Conservation (phyloP, 1,140 invertebrate species). For the Lutraria rhynchaena region DNA sequence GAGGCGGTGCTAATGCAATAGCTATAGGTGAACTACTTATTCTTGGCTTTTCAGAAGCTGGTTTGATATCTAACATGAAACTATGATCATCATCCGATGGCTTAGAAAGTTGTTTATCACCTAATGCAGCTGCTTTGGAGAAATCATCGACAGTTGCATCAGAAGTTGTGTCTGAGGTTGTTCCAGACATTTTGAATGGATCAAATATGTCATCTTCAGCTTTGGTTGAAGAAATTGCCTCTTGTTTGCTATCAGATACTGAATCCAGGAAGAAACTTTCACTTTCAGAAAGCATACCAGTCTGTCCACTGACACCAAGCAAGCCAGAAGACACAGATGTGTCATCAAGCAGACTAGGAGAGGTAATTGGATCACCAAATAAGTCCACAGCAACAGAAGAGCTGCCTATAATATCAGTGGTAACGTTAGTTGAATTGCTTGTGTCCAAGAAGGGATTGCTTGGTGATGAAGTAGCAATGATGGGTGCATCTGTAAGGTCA, state of each 20-base stretch:
- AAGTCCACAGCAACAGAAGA: no score
- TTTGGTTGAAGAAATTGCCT: not conserved
- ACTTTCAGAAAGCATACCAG: slow-evolving; percentile 39
- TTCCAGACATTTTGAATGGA: slow-evolving; percentile 48
- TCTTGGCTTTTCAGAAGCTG: slow-evolving; percentile 53
- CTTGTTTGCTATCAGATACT: slow-evolving; percentile 32
- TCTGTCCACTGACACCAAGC: slow-evolving; percentile 6
- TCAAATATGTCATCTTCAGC: slow-evolving; percentile 53
- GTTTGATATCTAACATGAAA: slow-evolving; percentile 75
- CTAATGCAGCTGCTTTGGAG: slow-evolving; percentile 36
- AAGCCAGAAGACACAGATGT: slow-evolving; percentile 8
- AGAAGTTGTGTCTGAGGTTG: slow-evolving; percentile 3
- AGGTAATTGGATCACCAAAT: no score
- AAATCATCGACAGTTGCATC: slow-evolving; percentile 15
- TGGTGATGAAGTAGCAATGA: slow-evolving; percentile 11
- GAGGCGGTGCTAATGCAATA: slow-evolving; percentile 73
- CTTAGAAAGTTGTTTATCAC: slow-evolving; percentile 58
- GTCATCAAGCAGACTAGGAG: not conserved
- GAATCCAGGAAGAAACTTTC: slow-evolving; percentile 56
- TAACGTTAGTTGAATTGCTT: not conserved
- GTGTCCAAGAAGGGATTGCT: slow-evolving; percentile 26
- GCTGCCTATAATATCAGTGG: no score
- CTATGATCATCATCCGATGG: slow-evolving; percentile 66
- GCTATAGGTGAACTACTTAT: slow-evolving; percentile 49
- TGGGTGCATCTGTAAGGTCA: slow-evolving; percentile 14